Percentiles rank a stretch among this genome's conserved stretches.
These are phyloP conservation scores for Antechinus flavipes DNA, from an alignment of 2,113 vertebrate genomes.

Conservation along the genomic window DNA sequence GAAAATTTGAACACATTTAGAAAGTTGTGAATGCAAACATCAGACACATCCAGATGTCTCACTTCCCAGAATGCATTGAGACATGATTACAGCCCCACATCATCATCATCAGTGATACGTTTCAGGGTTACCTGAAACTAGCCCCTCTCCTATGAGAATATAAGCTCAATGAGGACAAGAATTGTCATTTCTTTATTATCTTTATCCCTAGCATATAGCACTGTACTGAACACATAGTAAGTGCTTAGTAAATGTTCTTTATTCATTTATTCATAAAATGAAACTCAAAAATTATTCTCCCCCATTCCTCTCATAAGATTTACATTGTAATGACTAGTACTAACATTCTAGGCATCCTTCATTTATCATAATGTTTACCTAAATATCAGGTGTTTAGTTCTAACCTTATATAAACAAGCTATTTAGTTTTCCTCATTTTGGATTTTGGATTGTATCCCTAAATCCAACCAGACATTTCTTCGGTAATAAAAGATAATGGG, in stretches of 20 bases:
- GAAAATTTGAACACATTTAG: slow-evolving; percentile 39
- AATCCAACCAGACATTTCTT: neutral
- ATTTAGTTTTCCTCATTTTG: neutral
- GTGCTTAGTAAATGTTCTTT: neutral
- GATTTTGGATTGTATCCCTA: neutral
- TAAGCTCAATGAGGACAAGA: neutral
- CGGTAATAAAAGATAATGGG: neutral
- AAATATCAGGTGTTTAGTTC: neutral
- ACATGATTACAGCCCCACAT: neutral
- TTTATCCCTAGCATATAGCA: neutral
- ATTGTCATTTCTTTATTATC: neutral
- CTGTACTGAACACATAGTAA: neutral
- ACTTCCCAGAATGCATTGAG: neutral
- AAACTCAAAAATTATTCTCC: neutral
- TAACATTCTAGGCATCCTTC: neutral
- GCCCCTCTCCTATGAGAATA: neutral
- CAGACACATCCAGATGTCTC: slow-evolving; percentile 17
- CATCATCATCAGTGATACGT: neutral
- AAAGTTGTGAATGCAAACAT: slow-evolving; percentile 16
- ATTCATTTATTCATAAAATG: neutral
- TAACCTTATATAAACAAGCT: neutral
- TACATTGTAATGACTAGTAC: neutral
- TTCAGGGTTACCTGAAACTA: neutral
- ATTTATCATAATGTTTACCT: neutral
- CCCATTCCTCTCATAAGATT: neutral